Base-by-base conservation (phyloP, 2,888 invertebrate genomes). In the Aelia acuminata region DNA sequence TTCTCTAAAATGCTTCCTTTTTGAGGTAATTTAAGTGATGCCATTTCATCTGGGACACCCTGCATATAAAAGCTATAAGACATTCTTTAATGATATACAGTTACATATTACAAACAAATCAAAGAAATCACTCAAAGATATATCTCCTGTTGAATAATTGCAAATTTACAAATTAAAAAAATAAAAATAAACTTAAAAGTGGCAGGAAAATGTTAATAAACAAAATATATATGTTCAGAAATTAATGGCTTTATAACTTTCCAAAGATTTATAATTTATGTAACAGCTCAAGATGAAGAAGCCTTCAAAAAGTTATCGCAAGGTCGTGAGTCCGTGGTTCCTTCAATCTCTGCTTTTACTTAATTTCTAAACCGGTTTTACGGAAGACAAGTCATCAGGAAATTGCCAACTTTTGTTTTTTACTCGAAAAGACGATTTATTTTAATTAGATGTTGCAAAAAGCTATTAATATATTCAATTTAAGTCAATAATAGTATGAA, bases 321-420 rank as follows among this genome's bases (percentile, higher is more conserved):
- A 70, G 63, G 63, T 70, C n/a, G 57, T 26, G 26, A 4, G 63
- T 18, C 8, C 26, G 31, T 15, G 31, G 11, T 70, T 35, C 10
- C 18, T 70, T 35, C 63, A 35, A 57, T 70, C 20, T 35, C 31
- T 35, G 63, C 63, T 70, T 70, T 70, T 70, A 70, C 63, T 70
- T 70, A 70, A 70, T 70, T 70, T 70, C 63, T 70, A 70, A 70
- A 70, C 63, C 63, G 63, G 63, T 70, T 70, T 35, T 35, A 31
- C 31, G 0, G 63, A 18, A 70, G 35, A 35, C 63, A 70, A 26
- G n/a, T 2, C 7, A 35, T 70, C 63, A 70, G 63, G 63, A 70
- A 70, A 70, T 35, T 0, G 63, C 63, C 0, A 35, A 70, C 63
- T 70, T 70, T 70, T 35, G 31, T 70, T 70, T 70, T 35, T 35